Conservation (phyloP, 2,113 vertebrate genomes). For the Orthochromis malagaraziensis region DNA sequence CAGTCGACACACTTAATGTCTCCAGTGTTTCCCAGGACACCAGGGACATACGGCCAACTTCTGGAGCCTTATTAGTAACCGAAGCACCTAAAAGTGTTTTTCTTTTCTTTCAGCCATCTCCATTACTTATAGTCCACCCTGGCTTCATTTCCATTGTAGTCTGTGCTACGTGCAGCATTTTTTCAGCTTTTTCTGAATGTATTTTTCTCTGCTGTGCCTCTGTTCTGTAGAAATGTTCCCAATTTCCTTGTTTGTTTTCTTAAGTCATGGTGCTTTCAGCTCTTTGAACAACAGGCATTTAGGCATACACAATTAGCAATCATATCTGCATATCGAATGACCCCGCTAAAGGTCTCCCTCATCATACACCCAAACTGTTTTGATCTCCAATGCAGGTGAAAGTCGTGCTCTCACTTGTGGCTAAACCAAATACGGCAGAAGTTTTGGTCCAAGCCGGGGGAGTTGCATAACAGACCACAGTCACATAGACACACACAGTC, state of each 20-base stretch:
- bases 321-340: background rate
- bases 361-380: background rate
- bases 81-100: background rate
- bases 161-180: background rate
- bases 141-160: background rate
- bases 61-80: background rate
- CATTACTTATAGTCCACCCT: background rate
- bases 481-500: background rate
- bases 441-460: background rate
- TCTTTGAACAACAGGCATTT: background rate
- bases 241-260: background rate
- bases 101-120: background rate
- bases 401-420: background rate
- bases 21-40: background rate
- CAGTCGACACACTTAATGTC: background rate
- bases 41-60: background rate
- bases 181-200: background rate
- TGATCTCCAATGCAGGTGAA: background rate
- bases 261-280: background rate
- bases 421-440: background rate
- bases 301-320: background rate
- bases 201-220: background rate
- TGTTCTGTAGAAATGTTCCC: background rate
- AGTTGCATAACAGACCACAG: conserved; percentile 23
- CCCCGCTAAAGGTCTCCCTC: background rate